Evolutionary conservation across 1,140 invertebrate genomes (phyloP).

Genomic region (Panagrolaimus sp.): DNA sequence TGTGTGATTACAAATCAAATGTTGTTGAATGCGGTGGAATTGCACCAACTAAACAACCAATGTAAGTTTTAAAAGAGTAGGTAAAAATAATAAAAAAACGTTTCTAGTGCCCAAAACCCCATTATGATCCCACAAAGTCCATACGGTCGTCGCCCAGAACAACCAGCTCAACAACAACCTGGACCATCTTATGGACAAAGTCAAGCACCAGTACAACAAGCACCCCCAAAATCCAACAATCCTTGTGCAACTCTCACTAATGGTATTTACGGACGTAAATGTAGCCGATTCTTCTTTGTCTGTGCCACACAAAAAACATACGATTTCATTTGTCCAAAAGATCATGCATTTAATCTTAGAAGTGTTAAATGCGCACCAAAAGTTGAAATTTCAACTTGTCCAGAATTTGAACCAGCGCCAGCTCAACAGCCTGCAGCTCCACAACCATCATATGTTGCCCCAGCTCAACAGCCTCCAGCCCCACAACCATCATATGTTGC

Average conservation of each 20-base stretch:
- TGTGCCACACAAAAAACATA: slow-evolving; percentile 22
- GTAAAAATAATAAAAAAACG: too few species aligned
- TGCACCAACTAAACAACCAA: background rate
- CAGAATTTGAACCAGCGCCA: too few species aligned
- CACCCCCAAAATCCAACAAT: background rate
- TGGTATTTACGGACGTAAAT: slow-evolving; percentile 29
- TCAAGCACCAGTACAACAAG: background rate
- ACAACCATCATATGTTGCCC: too few species aligned
- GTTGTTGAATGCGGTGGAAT: slow-evolving; percentile 24
- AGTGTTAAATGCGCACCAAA: background rate
- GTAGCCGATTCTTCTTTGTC: slow-evolving; percentile 26
- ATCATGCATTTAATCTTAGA: background rate
- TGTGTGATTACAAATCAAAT: slow-evolving; percentile 4
- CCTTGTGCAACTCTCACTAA: slow-evolving; percentile 17
- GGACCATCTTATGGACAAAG: background rate
- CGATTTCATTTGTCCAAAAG: slow-evolving; percentile 26
- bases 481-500: too few species aligned
- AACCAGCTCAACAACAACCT: background rate
- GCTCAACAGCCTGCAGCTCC: too few species aligned
- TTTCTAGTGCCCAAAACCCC: too few species aligned
- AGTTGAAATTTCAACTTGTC: background rate
- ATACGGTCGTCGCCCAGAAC: background rate
- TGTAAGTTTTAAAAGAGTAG: background rate
- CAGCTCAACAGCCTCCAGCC: too few species aligned
- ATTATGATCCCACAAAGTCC: too few species aligned